Percentiles rank a stretch among this genome's conserved stretches.
Evolutionary conservation across 2,113 vertebrate species (phyloP).

Genomic region (Pogona vitticeps): DNA sequence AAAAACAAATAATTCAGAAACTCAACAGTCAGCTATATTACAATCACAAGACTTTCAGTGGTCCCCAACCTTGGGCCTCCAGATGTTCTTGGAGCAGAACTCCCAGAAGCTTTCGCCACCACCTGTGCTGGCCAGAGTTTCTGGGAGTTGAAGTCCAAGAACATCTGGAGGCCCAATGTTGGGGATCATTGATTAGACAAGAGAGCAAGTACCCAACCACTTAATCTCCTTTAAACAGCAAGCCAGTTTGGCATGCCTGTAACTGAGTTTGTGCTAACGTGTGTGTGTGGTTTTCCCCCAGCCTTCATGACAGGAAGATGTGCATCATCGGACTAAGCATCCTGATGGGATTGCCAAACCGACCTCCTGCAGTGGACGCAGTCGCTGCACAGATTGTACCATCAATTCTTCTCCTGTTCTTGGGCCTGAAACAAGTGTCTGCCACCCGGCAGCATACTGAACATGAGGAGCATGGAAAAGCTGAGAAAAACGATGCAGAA

Average conservation of each 20-base stretch:
- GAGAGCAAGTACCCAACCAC: not conserved
- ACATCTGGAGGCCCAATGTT: too few species aligned
- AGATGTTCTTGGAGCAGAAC: too few species aligned
- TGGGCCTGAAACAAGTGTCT: constrained; percentile 94
- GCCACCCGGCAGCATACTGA: constrained; percentile 85
- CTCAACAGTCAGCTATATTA: too few species aligned
- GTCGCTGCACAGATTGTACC: constrained; percentile 88
- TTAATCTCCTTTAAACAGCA: not conserved
- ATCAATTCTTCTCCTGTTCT: constrained; percentile 93
- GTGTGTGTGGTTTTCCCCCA: constrained; percentile 58
- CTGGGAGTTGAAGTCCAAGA: too few species aligned
- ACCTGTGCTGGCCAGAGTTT: too few species aligned
- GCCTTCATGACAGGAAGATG: constrained; percentile 96
- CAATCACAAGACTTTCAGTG: too few species aligned
- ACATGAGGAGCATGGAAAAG: constrained; percentile 77
- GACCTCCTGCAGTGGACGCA: constrained; percentile 85
- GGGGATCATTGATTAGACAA: too few species aligned
- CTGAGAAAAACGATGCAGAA: constrained; percentile 81
- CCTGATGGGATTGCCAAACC: constrained; percentile 89
- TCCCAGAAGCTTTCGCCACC: too few species aligned
- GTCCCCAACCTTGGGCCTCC: too few species aligned
- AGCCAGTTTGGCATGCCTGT: not conserved
- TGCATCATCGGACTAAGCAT: constrained; percentile 96
- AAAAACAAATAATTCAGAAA: too few species aligned
- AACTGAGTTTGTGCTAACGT: not conserved